Percentiles rank a stretch among this genome's conserved stretches.
phyloP scores from a whole-genome alignment of 2,888 invertebrate species.

The Patella ulyssiponensis region DNA sequence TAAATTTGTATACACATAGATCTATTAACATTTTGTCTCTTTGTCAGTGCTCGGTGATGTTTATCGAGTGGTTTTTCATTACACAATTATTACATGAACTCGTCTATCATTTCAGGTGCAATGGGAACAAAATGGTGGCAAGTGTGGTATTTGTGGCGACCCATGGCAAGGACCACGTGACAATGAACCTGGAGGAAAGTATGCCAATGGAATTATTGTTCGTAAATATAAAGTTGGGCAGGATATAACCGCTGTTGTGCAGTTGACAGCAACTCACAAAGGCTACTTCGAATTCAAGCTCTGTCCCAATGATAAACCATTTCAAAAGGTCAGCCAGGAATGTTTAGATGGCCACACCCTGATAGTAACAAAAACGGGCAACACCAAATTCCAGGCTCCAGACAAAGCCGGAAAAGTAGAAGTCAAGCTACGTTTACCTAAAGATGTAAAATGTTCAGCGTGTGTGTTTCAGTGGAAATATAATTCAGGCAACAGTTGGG shows the following conservation, averaged over 20 bases:
- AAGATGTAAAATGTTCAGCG: conserved; percentile 47
- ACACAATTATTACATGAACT: no score
- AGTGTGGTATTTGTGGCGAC: conserved; percentile 93
- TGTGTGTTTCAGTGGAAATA: conserved; percentile 65
- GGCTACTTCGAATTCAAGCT: conserved; percentile 64
- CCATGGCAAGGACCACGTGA: conserved; percentile 76
- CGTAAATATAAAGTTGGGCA: conserved; percentile 63
- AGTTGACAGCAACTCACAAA: conserved; percentile 70
- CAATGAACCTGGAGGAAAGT: conserved; percentile 69
- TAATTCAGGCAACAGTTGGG: conserved; percentile 65
- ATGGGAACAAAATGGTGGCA: conserved; percentile 75
- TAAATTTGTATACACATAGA: no score
- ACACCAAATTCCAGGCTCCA: conserved; percentile 44
- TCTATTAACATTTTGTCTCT: background rate
- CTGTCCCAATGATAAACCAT: conserved; percentile 51
- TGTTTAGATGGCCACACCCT: conserved; percentile 61
- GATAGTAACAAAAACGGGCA: conserved; percentile 38
- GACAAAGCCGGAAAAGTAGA: conserved; percentile 39
- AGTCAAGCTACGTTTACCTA: conserved; percentile 51
- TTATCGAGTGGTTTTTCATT: no score
- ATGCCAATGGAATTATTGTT: conserved; percentile 68
- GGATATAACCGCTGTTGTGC: conserved; percentile 62
- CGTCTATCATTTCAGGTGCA: conserved; percentile 52
- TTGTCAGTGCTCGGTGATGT: conserved; percentile 23
- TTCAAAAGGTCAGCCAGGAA: conserved; percentile 54